Evolutionary conservation across 2,888 invertebrate genomes (phyloP), one percentile per base, ranked within the genome.

Genomic region (Monopis laevigella): DNA sequence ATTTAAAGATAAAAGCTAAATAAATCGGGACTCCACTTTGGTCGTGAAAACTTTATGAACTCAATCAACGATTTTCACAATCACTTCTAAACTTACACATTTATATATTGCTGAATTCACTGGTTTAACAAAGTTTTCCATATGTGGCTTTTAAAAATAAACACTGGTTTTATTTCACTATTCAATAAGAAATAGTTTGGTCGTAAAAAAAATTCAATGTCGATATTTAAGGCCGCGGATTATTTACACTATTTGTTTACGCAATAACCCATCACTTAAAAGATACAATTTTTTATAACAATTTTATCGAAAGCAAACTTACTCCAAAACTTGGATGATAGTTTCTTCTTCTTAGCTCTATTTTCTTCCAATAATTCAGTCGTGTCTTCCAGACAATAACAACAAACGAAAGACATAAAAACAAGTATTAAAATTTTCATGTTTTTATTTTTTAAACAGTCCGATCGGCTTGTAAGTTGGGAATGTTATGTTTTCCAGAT

Each of bases 311-410:
- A 17, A 29, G 17, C 13, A 26, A 21, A 62, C 75, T 71, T 51
- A 77, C 78, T 68, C 48, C 70, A 57, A 39, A 78, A 51, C 43
- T 62, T 59, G 16, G 63, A 46, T 3, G 64, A 51, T 48, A 68
- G 78, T 21, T 34, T 43, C 50, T 68, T 73, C 55, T 73, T 77
- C 48, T 67, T 74, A 0, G 75, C 77, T 46, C 77, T 62, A 4
- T 65, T 56, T 40, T 77, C 78, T 42, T 65, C 67, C 10, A 56
- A 39, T 27, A 64, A 44, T 27, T 65, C 48, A 41, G 59, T 62
- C 46, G 53, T 62, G 41, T 52, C 58, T 27, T 69, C 69, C 43
- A 59, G 54, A 52, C 74, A 75, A 52, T 65, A 70, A 56, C 70
- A 74, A 46, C 63, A 68, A 48, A 57, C 59, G 27, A 67, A 47